phyloP scores from a whole-genome alignment of 2,888 invertebrate species.

The Branchipolynoe longqiensis region DNA sequence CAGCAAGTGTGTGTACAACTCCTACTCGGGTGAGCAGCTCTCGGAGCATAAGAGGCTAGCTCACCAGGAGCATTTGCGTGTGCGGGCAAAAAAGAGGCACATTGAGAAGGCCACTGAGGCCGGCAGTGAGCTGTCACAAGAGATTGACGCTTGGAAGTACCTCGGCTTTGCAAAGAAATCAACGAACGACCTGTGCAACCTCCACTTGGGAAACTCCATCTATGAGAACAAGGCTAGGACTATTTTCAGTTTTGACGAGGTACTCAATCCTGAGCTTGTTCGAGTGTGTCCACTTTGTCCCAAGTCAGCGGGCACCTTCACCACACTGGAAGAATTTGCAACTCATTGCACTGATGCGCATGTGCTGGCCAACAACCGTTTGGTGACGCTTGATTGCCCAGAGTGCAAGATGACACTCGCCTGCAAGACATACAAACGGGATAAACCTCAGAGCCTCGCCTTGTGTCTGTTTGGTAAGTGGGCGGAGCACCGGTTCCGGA shows the following conservation, averaged over 20 bases:
- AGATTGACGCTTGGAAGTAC: too few species aligned
- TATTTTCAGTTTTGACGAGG: constrained; percentile 8
- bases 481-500: constrained; percentile 4
- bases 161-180: not conserved
- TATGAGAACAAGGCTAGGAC: not conserved
- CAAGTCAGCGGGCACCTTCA: not conserved
- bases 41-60: not conserved
- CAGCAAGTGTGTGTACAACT: constrained; percentile 10
- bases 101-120: not conserved
- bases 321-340: not conserved
- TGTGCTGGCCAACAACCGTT: not conserved
- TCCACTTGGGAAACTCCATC: constrained; percentile 10
- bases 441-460: not conserved
- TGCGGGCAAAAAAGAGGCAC: not conserved
- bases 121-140: not conserved
- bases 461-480: not conserved
- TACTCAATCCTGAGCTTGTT: not conserved
- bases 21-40: constrained; percentile 26
- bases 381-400: not conserved
- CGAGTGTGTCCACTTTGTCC: not conserved
- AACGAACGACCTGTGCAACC: not conserved
- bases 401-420: constrained; percentile 1
- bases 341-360: not conserved
- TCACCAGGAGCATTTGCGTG: not conserved
- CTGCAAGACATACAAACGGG: constrained; percentile 25